These are phyloP conservation scores for Pollenia amentaria DNA, from an alignment of 2,888 invertebrate genomes.

Conservation along the genomic window DNA sequence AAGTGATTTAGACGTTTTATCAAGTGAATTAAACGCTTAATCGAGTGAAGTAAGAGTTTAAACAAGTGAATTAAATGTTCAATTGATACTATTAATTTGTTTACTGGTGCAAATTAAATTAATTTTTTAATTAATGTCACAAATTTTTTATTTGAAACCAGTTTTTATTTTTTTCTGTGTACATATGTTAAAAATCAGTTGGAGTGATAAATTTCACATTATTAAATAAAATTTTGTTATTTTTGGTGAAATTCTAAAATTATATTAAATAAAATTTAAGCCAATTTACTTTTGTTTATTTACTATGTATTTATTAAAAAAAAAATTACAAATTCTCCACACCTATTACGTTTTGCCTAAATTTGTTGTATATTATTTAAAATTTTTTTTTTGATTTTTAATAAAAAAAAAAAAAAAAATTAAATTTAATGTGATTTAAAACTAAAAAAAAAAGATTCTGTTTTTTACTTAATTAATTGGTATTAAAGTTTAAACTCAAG, in stretches of 20 bases:
- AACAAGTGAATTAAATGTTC: no score
- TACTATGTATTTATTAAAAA: not conserved
- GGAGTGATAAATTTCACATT: no score
- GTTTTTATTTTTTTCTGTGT: no score
- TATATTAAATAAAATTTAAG: conserved; percentile 4
- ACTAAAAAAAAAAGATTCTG: not conserved
- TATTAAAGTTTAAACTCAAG: not conserved
- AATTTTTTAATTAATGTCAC: no score
- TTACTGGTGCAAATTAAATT: no score
- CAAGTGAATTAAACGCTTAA: no score
- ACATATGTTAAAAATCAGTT: no score
- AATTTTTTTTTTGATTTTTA: conserved; percentile 8
- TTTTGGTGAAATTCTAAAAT: not conserved
- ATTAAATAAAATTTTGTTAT: not conserved
- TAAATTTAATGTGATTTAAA: conserved; percentile 1
- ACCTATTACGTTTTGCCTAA: conserved; percentile 55
- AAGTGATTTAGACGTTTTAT: no score
- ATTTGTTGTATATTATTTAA: conserved; percentile 41
- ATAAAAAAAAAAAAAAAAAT: conserved; percentile 25
- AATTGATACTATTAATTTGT: no score
- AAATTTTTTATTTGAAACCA: no score
- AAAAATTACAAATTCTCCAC: not conserved
- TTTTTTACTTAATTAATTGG: conserved; percentile 44
- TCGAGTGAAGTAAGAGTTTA: no score
- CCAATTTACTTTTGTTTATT: conserved; percentile 20